Percentiles rank a stretch among this genome's conserved stretches.
These are phyloP conservation scores for Palythoa grandiflora DNA, from an alignment of 92 coral and sea anemone species.

Conservation along the genomic window DNA sequence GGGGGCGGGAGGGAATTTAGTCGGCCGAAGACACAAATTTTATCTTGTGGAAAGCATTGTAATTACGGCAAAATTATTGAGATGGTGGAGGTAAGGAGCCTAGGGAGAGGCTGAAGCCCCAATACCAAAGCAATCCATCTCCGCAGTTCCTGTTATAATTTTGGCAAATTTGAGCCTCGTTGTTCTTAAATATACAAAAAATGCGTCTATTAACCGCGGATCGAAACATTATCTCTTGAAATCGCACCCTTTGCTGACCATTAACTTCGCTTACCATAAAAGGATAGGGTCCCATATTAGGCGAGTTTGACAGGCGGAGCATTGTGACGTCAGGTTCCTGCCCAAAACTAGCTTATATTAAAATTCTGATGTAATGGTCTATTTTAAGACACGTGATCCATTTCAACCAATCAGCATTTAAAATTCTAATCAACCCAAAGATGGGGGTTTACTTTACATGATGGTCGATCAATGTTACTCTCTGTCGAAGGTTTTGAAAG, in stretches of 20 bases:
- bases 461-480: conserved; percentile 11
- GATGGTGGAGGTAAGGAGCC: no score
- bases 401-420: conserved; percentile 66
- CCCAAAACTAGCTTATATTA: conserved; percentile 8
- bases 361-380: conserved; percentile 67
- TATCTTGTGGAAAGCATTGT: no score
- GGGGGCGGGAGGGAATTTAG: no score
- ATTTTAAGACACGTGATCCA: conserved; percentile 82
- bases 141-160: no score
- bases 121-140: no score
- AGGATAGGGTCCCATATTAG: conserved; percentile 23
- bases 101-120: no score
- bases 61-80: no score
- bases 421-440: background rate
- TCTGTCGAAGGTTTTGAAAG: background rate
- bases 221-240: no score
- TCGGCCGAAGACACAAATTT: no score
- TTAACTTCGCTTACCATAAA: conserved; percentile 13
- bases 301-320: background rate
- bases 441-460: conserved; percentile 62
- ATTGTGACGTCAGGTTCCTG: conserved; percentile 9
- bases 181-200: no score
- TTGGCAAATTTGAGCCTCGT: no score
- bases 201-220: no score
- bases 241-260: background rate